Conservation (phyloP, 2,113 vertebrate species). For the Oostethus manadensis region DNA sequence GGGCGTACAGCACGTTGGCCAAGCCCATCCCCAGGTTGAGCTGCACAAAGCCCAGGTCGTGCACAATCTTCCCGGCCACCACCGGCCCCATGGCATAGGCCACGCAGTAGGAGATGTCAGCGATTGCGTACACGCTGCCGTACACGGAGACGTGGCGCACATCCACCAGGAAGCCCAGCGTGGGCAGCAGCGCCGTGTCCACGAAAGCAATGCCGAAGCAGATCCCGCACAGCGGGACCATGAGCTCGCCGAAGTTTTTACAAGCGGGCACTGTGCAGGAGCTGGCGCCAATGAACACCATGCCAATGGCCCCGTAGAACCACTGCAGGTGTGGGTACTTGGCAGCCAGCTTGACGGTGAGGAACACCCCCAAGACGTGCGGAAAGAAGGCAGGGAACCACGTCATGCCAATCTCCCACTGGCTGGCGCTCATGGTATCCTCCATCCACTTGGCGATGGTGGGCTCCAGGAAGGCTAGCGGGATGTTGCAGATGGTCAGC, state of each 20-base stretch:
- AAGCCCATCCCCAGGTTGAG: constrained; percentile 96
- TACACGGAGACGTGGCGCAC: constrained; percentile 93
- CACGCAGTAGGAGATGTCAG: constrained; percentile 94
- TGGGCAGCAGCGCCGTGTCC: constrained; percentile 93
- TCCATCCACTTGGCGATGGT: constrained; percentile 97
- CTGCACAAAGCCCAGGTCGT: constrained; percentile 87
- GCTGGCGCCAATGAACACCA: constrained; percentile 92
- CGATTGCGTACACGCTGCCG: constrained; percentile 95
- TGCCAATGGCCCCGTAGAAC: constrained; percentile 92
- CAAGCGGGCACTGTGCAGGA: constrained; percentile 91
- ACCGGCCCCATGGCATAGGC: constrained; percentile 93
- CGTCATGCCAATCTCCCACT: constrained; percentile 92
- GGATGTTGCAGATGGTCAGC: constrained; percentile 92
- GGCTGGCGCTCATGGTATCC: constrained; percentile 81
- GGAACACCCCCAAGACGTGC: constrained; percentile 87
- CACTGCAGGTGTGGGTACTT: constrained; percentile 92
- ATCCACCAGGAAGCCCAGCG: constrained; percentile 92
- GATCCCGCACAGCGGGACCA: constrained; percentile 88
- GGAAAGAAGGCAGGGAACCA: constrained; percentile 97
- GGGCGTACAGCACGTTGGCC: constrained; percentile 90
- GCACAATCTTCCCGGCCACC: constrained; percentile 90
- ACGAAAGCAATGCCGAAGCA: constrained; percentile 97
- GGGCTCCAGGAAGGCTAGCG: constrained; percentile 93
- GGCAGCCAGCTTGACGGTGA: constrained; percentile 87
- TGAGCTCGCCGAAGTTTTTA: constrained; percentile 85